Conservation (phyloP, 1,140 invertebrate genomes). For the Tyrophagus putrescentiae region DNA sequence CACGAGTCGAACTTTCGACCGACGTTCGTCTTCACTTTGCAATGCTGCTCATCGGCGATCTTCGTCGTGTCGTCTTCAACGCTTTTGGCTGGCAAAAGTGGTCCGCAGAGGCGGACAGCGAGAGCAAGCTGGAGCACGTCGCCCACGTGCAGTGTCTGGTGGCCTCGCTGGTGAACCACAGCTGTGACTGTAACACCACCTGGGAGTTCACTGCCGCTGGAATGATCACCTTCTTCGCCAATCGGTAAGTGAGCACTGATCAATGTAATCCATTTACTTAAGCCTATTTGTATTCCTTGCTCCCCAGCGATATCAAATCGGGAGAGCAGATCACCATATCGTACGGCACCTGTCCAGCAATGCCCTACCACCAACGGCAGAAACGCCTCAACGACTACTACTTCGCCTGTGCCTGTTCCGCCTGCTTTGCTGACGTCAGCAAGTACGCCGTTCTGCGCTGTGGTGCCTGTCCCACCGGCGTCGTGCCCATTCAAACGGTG, state of each 20-base stretch:
- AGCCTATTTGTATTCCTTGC: too few species aligned
- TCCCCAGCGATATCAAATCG: neutral
- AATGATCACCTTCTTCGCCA: neutral
- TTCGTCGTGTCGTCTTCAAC: conserved; percentile 8
- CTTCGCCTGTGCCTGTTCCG: conserved; percentile 3
- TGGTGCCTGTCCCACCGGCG: neutral
- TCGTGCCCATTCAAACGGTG: neutral
- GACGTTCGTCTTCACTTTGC: neutral
- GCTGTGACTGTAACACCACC: conserved; percentile 7
- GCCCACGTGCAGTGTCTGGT: conserved; percentile 1
- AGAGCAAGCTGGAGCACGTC: neutral
- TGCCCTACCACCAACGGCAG: neutral
- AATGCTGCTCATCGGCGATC: neutral
- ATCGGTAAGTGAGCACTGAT: too few species aligned
- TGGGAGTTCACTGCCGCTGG: conserved; percentile 15
- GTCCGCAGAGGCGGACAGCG: too few species aligned
- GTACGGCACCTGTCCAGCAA: neutral
- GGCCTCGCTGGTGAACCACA: conserved; percentile 12
- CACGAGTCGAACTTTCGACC: neutral
- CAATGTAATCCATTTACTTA: too few species aligned
- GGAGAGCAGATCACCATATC: conserved; percentile 10
- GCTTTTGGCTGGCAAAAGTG: conserved; percentile 15
- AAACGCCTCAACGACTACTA: conserved; percentile 14
- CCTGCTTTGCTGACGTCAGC: neutral
- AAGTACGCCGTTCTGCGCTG: neutral